Evolutionary conservation across 1,140 invertebrate genomes (phyloP).

Genomic region (Tachypleus tridentatus): DNA sequence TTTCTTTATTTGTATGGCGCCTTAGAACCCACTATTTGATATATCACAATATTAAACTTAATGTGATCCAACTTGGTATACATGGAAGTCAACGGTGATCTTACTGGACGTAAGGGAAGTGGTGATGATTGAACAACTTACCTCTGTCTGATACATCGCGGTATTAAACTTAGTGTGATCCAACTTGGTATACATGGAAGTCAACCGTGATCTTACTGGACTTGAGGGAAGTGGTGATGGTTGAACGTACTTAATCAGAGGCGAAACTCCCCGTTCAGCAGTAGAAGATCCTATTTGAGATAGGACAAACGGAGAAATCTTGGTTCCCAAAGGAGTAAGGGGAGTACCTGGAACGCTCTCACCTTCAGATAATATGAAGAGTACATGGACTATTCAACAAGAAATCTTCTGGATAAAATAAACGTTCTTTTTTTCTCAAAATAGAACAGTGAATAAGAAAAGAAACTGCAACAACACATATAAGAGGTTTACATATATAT

Average conservation of each 20-base stretch:
- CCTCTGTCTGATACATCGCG: background rate
- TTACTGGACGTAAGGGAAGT: background rate
- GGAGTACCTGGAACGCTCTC: background rate
- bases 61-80: background rate
- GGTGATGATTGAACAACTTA: constrained; percentile 22
- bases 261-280: background rate
- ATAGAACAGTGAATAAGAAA: too few species aligned
- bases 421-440: too few species aligned
- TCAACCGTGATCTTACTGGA: background rate
- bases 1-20: too few species aligned
- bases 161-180: background rate
- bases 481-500: too few species aligned
- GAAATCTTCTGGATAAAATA: too few species aligned
- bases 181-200: background rate
- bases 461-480: too few species aligned
- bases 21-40: background rate
- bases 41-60: background rate
- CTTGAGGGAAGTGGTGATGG: background rate
- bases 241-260: background rate
- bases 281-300: background rate
- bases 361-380: too few species aligned
- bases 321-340: background rate
- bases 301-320: background rate
- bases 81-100: background rate
- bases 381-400: too few species aligned